These are phyloP conservation scores for Hirtodrosophila cameraria DNA, from an alignment of 2,888 invertebrate genomes.

Conservation along the genomic window DNA sequence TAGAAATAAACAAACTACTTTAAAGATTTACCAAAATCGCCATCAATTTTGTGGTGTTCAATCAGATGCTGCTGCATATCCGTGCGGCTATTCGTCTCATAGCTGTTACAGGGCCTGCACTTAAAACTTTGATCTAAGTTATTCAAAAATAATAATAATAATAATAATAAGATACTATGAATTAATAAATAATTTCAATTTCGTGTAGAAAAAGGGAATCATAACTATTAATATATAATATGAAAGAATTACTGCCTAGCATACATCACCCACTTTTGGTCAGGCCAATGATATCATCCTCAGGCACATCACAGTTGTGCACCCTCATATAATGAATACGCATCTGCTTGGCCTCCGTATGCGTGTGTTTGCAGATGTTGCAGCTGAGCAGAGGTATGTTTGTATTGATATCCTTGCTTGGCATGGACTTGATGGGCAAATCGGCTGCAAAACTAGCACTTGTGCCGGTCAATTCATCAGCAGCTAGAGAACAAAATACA, in stretches of 20 bases:
- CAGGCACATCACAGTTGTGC: slow-evolving; percentile 62
- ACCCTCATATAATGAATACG: slow-evolving; percentile 53
- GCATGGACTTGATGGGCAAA: slow-evolving; percentile 17
- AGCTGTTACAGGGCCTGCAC: slow-evolving; percentile 67
- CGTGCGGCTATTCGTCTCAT: slow-evolving; percentile 56
- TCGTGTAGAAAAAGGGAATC: too few relatives aligned
- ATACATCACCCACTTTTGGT: slow-evolving; percentile 55
- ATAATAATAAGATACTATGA: too few relatives aligned
- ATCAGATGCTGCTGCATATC: slow-evolving; percentile 71
- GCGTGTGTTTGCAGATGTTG: slow-evolving; percentile 55
- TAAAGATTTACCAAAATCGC: slow-evolving; percentile 60
- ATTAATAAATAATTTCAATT: too few relatives aligned
- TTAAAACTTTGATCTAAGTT: slow-evolving; percentile 66
- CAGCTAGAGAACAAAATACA: slow-evolving; percentile 9
- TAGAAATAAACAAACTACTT: neutral
- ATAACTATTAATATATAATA: neutral
- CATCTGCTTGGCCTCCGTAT: slow-evolving; percentile 63
- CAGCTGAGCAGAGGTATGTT: slow-evolving; percentile 61
- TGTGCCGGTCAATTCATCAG: slow-evolving; percentile 26
- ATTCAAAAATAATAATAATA: neutral
- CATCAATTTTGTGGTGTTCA: slow-evolving; percentile 65
- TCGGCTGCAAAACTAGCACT: neutral
- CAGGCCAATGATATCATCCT: slow-evolving; percentile 67
- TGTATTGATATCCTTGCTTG: slow-evolving; percentile 22
- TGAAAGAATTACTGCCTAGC: too few relatives aligned